Conservation (phyloP, 2,797 vertebrate species). For the Eulemur albifrons region DNA sequence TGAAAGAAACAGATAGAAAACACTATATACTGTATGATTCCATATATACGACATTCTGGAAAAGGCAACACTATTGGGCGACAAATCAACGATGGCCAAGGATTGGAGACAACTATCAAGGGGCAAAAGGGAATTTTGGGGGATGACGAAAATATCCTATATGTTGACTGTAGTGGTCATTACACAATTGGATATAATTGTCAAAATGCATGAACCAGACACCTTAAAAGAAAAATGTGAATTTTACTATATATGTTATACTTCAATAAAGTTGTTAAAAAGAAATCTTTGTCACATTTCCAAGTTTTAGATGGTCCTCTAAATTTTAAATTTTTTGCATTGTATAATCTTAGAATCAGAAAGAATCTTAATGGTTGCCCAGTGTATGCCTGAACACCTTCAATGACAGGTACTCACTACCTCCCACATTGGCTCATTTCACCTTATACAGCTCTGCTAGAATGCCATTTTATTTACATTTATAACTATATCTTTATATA, state of each 20-base stretch:
- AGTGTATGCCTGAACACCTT: not conserved
- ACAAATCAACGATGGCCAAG: not conserved
- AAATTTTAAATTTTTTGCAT: not conserved
- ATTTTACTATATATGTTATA: not conserved
- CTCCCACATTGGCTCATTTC: not conserved
- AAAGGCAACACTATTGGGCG: not conserved
- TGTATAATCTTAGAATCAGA: not conserved
- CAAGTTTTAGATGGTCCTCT: not conserved
- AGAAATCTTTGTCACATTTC: not conserved
- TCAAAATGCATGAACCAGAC: not conserved
- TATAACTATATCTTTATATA: not conserved
- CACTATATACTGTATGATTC: not conserved
- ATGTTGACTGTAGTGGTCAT: not conserved
- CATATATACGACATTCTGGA: not conserved
- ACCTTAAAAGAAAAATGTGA: not conserved
- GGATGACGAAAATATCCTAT: not conserved
- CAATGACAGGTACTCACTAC: not conserved
- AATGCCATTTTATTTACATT: not conserved
- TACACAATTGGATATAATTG: not conserved
- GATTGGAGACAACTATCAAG: not conserved
- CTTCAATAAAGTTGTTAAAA: not conserved
- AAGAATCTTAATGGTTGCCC: not conserved
- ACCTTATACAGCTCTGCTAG: not conserved
- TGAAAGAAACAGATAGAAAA: not conserved
- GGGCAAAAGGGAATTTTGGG: not conserved